Evolutionary conservation across 2,888 invertebrate genomes (phyloP), one percentile per base, ranked within the genome.

Genomic region (Gandaritis pyraliata): DNA sequence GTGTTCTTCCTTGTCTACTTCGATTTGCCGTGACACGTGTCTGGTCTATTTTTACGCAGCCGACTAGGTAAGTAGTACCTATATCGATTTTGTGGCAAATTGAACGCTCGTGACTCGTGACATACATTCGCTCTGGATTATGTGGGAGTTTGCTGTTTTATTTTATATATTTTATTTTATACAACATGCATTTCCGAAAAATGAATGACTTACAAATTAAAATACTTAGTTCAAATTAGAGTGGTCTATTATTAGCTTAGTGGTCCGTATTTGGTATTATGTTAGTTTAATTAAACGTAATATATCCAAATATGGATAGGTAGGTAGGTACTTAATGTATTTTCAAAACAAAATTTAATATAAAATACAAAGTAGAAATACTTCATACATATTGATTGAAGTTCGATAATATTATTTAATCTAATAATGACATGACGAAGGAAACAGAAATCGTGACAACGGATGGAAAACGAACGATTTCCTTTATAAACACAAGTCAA

Each of bases 41-140:
- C n/a, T 23, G 36, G 23, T 49, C 51, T 46, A 46, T 46, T 29
- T n/a, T 29, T 48, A 39, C n/a, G 43, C 49, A 46, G 65, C 30
- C 41, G 30, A 16, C 43, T 61, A n/a, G n/a, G n/a, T n/a, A n/a
- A n/a, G n/a, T n/a, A n/a, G n/a, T n/a, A n/a, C n/a, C n/a, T n/a
- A n/a, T n/a, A 64, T 63, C 53, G 63, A 65, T 62, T 64, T 52
- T 64, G 62, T 62, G 57, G 50, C 50, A 56, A 43, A 33, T 61
- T 41, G 15, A 60, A 55, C 54, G 63, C 56, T 64, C 67, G 56
- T 63, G 64, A 65, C 67, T 63, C 51, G 56, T 63, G 64, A 65
- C 67, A 65, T 48, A 67, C 58, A 60, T 62, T 55, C 48, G 41
- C 46, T 41, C 0, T 47, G 46, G 55, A 54, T 55, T 60, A 58